A percentile compares a stretch with the other conserved stretches of the same genome.
These are phyloP conservation scores for Hoplostethus atlanticus DNA, from an alignment of 2,797 vertebrate species.

Conservation along the genomic window DNA sequence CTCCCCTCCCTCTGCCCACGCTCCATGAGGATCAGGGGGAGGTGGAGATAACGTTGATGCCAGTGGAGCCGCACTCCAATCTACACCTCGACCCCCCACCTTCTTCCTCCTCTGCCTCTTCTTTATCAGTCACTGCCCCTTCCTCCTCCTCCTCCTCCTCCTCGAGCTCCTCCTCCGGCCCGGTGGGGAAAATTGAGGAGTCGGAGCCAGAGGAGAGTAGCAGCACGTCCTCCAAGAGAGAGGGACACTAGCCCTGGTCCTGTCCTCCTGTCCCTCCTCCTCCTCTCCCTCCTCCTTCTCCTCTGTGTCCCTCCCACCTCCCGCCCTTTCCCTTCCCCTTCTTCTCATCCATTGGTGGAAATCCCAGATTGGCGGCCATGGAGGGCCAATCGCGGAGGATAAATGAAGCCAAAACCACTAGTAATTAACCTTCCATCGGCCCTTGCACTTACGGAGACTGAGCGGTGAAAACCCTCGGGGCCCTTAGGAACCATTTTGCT, in stretches of 20 bases:
- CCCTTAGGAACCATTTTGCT: constrained; percentile 30
- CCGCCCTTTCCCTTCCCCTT: constrained; percentile 15
- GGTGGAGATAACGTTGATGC: constrained; percentile 80
- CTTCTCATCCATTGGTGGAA: constrained; percentile 64
- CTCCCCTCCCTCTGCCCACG: constrained; percentile 56
- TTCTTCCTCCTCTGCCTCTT: not conserved
- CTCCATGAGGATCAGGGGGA: constrained; percentile 72
- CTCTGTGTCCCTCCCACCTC: not conserved
- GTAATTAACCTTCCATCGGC: constrained; percentile 23
- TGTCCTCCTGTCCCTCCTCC: not conserved
- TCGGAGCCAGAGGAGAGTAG: constrained; percentile 14
- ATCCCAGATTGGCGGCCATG: constrained; percentile 63
- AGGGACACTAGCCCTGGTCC: constrained; percentile 38
- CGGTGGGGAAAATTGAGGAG: constrained; percentile 16
- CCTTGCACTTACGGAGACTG: constrained; percentile 44
- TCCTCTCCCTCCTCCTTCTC: not conserved
- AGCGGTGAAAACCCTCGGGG: not conserved
- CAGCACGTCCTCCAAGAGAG: constrained; percentile 34
- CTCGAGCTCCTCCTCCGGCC: constrained; percentile 6
- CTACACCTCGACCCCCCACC: constrained; percentile 24
- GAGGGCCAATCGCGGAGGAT: constrained; percentile 57
- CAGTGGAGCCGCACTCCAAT: constrained; percentile 57
- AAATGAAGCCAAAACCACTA: constrained; percentile 68
- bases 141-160: not conserved
- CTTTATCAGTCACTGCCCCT: constrained; percentile 1